Conservation (phyloP, 2,797 vertebrate species). For the Myoxocephalus aenaeus region DNA sequence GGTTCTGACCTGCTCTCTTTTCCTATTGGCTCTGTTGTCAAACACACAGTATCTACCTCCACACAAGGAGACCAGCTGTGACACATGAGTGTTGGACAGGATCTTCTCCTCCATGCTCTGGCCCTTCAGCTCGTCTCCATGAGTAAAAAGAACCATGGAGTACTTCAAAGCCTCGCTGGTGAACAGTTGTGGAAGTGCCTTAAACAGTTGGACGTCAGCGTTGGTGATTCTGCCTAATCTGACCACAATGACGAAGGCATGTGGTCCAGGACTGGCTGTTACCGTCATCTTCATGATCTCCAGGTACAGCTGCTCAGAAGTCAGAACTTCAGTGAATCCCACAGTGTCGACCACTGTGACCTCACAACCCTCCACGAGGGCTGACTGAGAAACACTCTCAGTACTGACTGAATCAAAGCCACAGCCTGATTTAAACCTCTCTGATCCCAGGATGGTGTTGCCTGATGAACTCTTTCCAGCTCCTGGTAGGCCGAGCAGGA, state of each 20-base stretch:
- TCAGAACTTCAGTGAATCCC: background rate
- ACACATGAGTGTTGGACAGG: background rate
- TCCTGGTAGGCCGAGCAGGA: constrained; percentile 17
- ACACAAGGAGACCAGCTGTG: constrained; percentile 14
- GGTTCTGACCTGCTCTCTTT: constrained; percentile 26
- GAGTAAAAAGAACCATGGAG: no score
- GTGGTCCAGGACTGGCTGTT: background rate
- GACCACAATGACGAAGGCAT: constrained; percentile 24
- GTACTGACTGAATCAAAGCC: no score
- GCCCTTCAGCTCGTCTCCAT: background rate
- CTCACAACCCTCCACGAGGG: no score
- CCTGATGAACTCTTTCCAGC: constrained; percentile 18
- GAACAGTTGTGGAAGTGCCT: background rate
- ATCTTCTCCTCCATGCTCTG: background rate
- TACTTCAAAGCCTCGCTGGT: background rate
- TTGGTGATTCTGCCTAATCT: background rate
- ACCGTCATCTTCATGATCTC: background rate
- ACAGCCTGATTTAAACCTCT: no score
- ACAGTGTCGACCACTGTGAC: constrained; percentile 16
- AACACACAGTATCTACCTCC: constrained; percentile 33
- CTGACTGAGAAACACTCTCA: no score
- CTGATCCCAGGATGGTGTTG: constrained; percentile 20
- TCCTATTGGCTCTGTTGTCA: constrained; percentile 13
- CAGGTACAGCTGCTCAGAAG: background rate
- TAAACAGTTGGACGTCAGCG: background rate